Evolutionary conservation across 2,113 vertebrate species (phyloP).

Genomic region (Oncorhynchus nerka): DNA sequence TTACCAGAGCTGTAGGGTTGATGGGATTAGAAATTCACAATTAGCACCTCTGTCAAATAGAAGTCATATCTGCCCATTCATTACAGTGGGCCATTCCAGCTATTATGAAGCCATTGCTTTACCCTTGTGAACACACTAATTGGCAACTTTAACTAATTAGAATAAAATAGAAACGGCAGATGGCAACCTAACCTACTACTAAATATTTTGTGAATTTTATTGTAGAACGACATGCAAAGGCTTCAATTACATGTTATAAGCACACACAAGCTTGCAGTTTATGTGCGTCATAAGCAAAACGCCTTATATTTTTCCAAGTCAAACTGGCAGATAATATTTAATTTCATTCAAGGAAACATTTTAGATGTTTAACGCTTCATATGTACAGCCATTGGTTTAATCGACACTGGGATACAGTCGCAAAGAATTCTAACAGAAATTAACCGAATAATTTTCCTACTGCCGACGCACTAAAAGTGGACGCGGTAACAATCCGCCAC

Average conservation of each 20-base stretch:
- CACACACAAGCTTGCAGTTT: not conserved
- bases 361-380: not conserved
- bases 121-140: not conserved
- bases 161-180: not conserved
- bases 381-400: too few relatives aligned
- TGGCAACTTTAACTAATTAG: conserved; percentile 1
- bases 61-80: not conserved
- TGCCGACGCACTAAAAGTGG: not conserved
- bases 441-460: not conserved
- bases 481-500: not conserved
- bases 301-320: not conserved
- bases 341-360: not conserved
- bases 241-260: not conserved
- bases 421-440: too few relatives aligned
- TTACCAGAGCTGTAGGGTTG: conserved; percentile 31
- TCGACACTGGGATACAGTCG: not conserved
- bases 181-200: not conserved
- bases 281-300: not conserved
- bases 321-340: not conserved
- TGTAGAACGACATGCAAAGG: not conserved
- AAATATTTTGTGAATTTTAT: not conserved
- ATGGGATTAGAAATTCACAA: not conserved
- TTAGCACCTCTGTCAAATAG: not conserved
- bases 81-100: not conserved
- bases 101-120: not conserved